Percentiles rank a stretch among this genome's conserved stretches.
phyloP scores from a whole-genome alignment of 2,888 invertebrate genomes.

The Aporophyla lueneburgensis region DNA sequence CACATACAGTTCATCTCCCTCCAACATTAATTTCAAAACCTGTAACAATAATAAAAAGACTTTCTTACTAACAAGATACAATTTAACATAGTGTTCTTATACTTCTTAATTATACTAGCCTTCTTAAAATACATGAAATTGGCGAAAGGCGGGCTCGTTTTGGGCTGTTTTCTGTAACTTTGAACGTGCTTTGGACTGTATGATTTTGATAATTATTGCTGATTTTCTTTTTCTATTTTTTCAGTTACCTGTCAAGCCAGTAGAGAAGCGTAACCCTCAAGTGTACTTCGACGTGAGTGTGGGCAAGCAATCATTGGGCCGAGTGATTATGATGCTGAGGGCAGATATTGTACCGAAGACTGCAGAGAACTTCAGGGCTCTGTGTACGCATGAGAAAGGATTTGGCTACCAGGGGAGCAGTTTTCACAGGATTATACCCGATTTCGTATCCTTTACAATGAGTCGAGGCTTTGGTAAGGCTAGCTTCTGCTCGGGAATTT shows the following conservation, averaged over 20 bases:
- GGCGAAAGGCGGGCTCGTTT: neutral
- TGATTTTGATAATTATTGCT: too few species aligned
- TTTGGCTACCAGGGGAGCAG: slow-evolving; percentile 98
- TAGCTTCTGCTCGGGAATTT: too few species aligned
- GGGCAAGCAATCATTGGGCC: slow-evolving; percentile 96
- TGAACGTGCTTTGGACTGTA: too few species aligned
- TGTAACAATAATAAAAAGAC: too few species aligned
- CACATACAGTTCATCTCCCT: too few species aligned
- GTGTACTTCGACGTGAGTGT: slow-evolving; percentile 99
- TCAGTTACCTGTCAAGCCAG: slow-evolving; percentile 80
- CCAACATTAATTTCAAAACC: too few species aligned
- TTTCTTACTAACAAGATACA: too few species aligned
- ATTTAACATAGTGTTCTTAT: too few species aligned
- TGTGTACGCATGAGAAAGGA: slow-evolving; percentile 99
- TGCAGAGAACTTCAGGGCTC: slow-evolving; percentile 97
- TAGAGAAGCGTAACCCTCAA: slow-evolving; percentile 94
- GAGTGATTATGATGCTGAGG: slow-evolving; percentile 97
- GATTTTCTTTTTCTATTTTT: slow-evolving; percentile 45
- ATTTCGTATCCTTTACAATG: slow-evolving; percentile 96
- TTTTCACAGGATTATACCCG: slow-evolving; percentile 99
- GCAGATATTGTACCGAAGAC: slow-evolving; percentile 98
- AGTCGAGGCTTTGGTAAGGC: too few species aligned
- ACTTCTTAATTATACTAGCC: too few species aligned
- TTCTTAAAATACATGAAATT: neutral
- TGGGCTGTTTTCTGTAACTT: too few species aligned